phyloP scores from a whole-genome alignment of 2,113 vertebrate genomes.

The Anser cygnoides region DNA sequence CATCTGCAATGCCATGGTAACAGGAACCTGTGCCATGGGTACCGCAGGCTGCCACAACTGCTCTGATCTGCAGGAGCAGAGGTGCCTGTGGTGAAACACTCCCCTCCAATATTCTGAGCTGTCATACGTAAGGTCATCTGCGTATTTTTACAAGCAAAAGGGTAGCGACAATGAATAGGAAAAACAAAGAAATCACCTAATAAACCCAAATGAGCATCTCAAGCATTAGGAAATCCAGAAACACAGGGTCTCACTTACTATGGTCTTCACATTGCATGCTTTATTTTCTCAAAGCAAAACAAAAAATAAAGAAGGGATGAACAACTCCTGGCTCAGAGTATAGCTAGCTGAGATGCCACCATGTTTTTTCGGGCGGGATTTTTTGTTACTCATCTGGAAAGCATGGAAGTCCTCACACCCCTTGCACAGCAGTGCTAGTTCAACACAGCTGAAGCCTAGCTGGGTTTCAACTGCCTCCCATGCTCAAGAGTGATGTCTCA shows the following conservation, averaged over 20 bases:
- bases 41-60: not conserved
- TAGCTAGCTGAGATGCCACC: not conserved
- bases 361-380: rapidly evolving
- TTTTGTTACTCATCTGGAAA: not conserved
- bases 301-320: not conserved
- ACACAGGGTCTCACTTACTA: not conserved
- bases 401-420: not conserved
- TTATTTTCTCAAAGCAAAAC: not conserved
- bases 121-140: not conserved
- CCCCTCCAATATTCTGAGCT: not conserved
- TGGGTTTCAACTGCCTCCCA: not conserved
- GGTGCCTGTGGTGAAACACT: not conserved
- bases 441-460: not conserved
- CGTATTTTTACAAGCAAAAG: not conserved
- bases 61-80: not conserved
- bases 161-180: not conserved
- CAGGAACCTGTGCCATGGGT: not conserved
- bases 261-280: rapidly evolving
- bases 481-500: not conserved
- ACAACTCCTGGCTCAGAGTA: not conserved
- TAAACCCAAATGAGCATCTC: not conserved
- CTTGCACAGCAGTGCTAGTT: rapidly evolving
- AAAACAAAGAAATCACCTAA: not conserved
- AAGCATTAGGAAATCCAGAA: not conserved
- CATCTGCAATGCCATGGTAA: not conserved